phyloP scores from a whole-genome alignment of 1,140 invertebrate species.

The Lasioglossum albipes region DNA sequence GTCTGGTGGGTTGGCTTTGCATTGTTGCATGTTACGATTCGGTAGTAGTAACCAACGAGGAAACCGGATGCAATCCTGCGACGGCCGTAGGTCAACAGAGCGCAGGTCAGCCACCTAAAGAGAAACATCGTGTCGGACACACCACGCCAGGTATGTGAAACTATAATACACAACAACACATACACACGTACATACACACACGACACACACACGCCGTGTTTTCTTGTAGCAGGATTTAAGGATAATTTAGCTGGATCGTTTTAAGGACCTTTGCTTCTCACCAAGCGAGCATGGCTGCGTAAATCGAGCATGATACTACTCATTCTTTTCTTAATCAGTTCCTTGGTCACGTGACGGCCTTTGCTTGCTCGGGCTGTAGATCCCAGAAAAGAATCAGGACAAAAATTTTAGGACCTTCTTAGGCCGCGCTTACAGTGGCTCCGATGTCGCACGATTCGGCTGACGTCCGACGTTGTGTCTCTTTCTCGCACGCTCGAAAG shows the following conservation, averaged over 20 bases:
- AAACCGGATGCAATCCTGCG: constrained; percentile 70
- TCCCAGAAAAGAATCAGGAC: no score
- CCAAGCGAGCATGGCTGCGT: constrained; percentile 47
- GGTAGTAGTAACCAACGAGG: constrained; percentile 79
- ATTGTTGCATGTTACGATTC: constrained; percentile 81
- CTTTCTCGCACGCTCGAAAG: no score
- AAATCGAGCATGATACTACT: constrained; percentile 44
- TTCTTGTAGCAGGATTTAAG: neutral
- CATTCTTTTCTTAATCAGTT: neutral
- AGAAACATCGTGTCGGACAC: constrained; percentile 77
- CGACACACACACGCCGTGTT: neutral
- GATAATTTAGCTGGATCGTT: constrained; percentile 38
- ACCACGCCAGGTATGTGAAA: constrained; percentile 78
- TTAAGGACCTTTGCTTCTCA: constrained; percentile 49
- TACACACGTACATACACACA: neutral
- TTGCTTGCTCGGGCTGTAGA: neutral
- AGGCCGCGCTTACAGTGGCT: no score
- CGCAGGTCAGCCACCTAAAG: constrained; percentile 72
- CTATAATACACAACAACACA: neutral
- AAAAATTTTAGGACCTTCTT: no score
- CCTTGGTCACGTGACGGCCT: neutral
- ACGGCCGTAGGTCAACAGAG: constrained; percentile 67
- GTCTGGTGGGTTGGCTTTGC: constrained; percentile 80
- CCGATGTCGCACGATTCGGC: no score
- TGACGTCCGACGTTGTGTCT: no score